phyloP scores from a whole-genome alignment of 2,888 invertebrate species.

The Eubasilissa splendida region DNA sequence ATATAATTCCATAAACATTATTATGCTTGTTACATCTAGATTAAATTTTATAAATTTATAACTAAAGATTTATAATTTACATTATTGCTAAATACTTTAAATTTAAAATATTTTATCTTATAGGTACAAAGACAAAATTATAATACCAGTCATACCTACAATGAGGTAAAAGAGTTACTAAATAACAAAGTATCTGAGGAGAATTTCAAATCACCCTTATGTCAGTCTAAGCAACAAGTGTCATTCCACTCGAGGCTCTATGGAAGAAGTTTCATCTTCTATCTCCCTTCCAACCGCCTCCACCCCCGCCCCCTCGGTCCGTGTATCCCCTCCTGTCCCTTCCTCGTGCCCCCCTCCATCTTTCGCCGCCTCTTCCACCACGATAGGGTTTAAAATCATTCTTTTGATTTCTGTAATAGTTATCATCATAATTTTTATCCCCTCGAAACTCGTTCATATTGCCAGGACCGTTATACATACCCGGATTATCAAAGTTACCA shows the following conservation, averaged over 20 bases:
- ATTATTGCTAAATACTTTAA: conserved; percentile 32
- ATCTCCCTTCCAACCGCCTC: conserved; percentile 72
- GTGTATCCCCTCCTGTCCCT: conserved; percentile 64
- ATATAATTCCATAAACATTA: background rate
- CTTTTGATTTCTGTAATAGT: conserved; percentile 62
- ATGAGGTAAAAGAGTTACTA: conserved; percentile 42
- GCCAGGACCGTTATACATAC: conserved; percentile 67
- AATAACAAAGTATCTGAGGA: conserved; percentile 46
- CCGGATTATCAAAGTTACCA: conserved; percentile 63
- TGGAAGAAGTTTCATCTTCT: conserved; percentile 66
- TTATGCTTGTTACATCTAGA: conserved; percentile 7
- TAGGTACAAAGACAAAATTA: conserved; percentile 24
- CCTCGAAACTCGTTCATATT: conserved; percentile 64
- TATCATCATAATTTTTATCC: conserved; percentile 62
- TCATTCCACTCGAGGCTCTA: conserved; percentile 36
- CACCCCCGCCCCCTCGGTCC: conserved; percentile 70
- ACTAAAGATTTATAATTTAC: conserved; percentile 6
- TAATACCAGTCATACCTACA: conserved; percentile 52
- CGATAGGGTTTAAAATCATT: conserved; percentile 58
- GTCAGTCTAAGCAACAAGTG: conserved; percentile 70
- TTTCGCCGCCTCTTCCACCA: conserved; percentile 53
- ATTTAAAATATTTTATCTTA: conserved; percentile 18
- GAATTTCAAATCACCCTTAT: conserved; percentile 64
- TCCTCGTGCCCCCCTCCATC: conserved; percentile 56
- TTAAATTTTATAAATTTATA: background rate